Evolutionary conservation across 1,140 invertebrate species (phyloP), one percentile per base, ranked within the genome.

Genomic region (Temnothorax longispinosus): DNA sequence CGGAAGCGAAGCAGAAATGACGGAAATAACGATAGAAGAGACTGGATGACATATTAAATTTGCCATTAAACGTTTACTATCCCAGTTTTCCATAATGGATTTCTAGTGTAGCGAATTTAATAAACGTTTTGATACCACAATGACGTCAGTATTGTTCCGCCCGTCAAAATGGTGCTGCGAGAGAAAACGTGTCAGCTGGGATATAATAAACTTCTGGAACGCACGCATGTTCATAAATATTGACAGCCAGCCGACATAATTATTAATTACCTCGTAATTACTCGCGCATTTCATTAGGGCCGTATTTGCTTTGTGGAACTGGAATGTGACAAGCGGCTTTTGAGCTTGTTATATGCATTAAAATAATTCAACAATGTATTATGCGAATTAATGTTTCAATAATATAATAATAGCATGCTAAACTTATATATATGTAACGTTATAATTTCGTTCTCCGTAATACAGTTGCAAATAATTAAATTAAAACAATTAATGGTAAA

Each of bases 221-320:
- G 69, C 80, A 44, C 54, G 41, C 58, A 41, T 60, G 54, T 74
- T 84, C 67, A 74, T 84, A 75, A 84, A 84, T 84, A 84, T 84
- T 74, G 69, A 74, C 80, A 75, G 41, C 54, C 27, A 60, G 80
- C 47, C 54, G 54, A 74, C 80, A 74, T 84, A 84, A 84, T 84
- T 84, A 84, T 84, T 84, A 76, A 85, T 77, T 78, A 78, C 50
- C 82, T 44, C 41, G 50, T 77, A 85, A 85, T 85, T 85, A 65
- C 75, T 65, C 58, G 62, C 52, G 77, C 58, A 85, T 78, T 76
- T 77, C 75, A 77, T 76, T 85, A 78, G 35, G 41, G n/a, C 35
- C 72, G 60, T 47, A 44, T 35, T 77, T 38, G 44, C 72, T 85
- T 85, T 76, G 47, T 76, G 58, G 21, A 78, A n/a, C 47, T 77